A percentile compares a stretch with the other conserved stretches of the same genome.
Conservation (phyloP, 1,140 invertebrate genomes). For the Trigoniulus corallinus region DNA sequence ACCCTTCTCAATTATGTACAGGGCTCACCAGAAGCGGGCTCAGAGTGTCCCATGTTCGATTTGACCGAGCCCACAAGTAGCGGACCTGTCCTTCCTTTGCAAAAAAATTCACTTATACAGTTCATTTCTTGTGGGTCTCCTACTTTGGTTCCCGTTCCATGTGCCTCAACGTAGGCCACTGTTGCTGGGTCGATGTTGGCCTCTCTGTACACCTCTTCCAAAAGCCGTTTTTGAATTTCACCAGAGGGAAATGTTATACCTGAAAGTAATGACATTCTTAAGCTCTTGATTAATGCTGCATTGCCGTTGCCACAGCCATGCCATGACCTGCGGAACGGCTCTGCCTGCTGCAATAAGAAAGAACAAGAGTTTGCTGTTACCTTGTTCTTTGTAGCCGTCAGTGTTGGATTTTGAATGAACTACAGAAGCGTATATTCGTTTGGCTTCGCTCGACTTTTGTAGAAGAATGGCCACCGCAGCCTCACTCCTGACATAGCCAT, state of each 20-base stretch:
- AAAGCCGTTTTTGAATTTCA: slow-evolving; percentile 65
- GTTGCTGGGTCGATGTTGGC: slow-evolving; percentile 58
- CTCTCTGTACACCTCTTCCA: slow-evolving; percentile 68
- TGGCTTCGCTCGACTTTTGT: slow-evolving; percentile 55
- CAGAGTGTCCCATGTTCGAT: slow-evolving; percentile 95
- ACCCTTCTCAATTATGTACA: not conserved
- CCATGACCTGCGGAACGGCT: not conserved
- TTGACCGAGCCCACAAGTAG: slow-evolving; percentile 89
- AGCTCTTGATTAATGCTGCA: not conserved
- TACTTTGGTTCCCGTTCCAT: slow-evolving; percentile 81
- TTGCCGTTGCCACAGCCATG: not conserved
- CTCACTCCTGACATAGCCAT: slow-evolving; percentile 86
- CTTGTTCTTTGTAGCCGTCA: slow-evolving; percentile 74
- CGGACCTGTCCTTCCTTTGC: slow-evolving; percentile 57
- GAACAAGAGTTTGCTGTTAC: slow-evolving; percentile 27
- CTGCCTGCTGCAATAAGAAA: not conserved
- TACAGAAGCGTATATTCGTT: slow-evolving; percentile 68
- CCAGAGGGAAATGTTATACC: slow-evolving; percentile 79
- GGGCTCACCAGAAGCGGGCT: slow-evolving; percentile 70
- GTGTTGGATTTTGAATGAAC: slow-evolving; percentile 52
- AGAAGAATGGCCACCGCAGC: slow-evolving; percentile 61
- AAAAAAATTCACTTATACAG: slow-evolving; percentile 80
- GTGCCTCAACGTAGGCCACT: slow-evolving; percentile 80
- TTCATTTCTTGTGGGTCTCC: slow-evolving; percentile 94
- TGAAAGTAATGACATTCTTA: slow-evolving; percentile 10